Base-by-base conservation (phyloP, 2,797 vertebrate species). In the Ctenopoma kingsleyae region DNA sequence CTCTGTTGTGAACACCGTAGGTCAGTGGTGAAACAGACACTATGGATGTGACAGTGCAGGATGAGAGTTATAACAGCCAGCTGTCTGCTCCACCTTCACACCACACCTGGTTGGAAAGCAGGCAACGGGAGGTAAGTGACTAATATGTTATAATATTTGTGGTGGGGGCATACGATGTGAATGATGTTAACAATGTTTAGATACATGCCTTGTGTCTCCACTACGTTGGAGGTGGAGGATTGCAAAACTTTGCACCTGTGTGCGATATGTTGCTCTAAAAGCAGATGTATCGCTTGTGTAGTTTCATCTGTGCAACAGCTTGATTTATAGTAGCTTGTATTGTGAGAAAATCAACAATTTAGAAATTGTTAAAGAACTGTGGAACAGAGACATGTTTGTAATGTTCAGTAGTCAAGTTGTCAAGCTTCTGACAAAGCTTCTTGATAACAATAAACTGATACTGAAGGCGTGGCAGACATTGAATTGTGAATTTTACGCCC, bases 101-200 rank as follows among this genome's bases (percentile, higher is more conserved):
- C 47, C 46, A 67, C 38, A 95, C 96, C 23, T 97, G 96, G 96
- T 73, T 95, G 65, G 93, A 93, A 38, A 87, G 82, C 68, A 95
- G 90, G 82, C 80, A 38, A 30, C 76, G 93, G 62, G 85, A 82
- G 87, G 95, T 96, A 67, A 89, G 91, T 93, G 73, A 81, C 62
- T 66, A 75, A 80, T 30, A 48, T 63, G 19, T 38, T 74, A 4
- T 36, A 25, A 53, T 70, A 65, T 48, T 63, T 66, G 30, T 25
- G n/a, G 63, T 52, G 10, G 36, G 53, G 49, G 41, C 10, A 46
- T 54, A 56, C 44, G 8, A 63, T 67, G 62, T 69, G 58, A 41
- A 43, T 71, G 17, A 41, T 47, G 23, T 77, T 50, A 53, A 71
- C 51, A 54, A 40, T 73, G 65, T 73, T 54, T 65, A 52, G 30